Evolutionary conservation across 1,140 invertebrate genomes (phyloP).

Genomic region (Brachionus plicatilis): DNA sequence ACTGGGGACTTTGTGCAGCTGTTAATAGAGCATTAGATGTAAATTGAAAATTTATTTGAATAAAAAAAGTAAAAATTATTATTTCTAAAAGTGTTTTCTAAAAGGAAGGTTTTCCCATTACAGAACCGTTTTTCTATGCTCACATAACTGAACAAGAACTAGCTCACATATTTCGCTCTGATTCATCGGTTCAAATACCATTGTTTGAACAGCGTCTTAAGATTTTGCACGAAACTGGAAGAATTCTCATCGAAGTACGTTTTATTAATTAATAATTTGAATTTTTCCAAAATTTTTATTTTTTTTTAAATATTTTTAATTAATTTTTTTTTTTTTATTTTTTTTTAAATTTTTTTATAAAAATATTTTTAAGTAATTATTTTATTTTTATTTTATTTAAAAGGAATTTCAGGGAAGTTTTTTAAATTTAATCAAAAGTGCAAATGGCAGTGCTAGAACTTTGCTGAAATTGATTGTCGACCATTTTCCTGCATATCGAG

Average conservation of each 20-base stretch:
- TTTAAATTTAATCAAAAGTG: constrained; percentile 68
- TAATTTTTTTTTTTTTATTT: neutral
- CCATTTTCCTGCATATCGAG: constrained; percentile 78
- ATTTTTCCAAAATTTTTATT: no score
- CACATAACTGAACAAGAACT: constrained; percentile 66
- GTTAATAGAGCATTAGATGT: constrained; percentile 76
- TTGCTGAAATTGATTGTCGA: constrained; percentile 70
- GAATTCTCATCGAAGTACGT: constrained; percentile 53
- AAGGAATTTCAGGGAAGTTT: constrained; percentile 79
- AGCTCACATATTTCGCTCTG: constrained; percentile 64
- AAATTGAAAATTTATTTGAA: constrained; percentile 42
- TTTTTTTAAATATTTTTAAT: no score
- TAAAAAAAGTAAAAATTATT: no score
- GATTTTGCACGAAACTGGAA: constrained; percentile 73
- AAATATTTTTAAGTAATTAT: no score
- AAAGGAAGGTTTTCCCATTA: constrained; percentile 68
- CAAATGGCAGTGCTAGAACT: constrained; percentile 67
- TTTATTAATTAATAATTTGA: no score
- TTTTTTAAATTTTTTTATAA: no score
- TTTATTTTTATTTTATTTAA: constrained; percentile 45
- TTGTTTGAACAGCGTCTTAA: constrained; percentile 69
- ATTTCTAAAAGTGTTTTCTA: constrained; percentile 41
- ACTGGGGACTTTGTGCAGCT: constrained; percentile 84
- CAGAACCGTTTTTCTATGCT: constrained; percentile 72
- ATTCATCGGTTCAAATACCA: constrained; percentile 64